A percentile compares a stretch with the other conserved stretches of the same genome.
Conservation (phyloP, 2,113 vertebrate species). For the Ptyas mucosa region DNA sequence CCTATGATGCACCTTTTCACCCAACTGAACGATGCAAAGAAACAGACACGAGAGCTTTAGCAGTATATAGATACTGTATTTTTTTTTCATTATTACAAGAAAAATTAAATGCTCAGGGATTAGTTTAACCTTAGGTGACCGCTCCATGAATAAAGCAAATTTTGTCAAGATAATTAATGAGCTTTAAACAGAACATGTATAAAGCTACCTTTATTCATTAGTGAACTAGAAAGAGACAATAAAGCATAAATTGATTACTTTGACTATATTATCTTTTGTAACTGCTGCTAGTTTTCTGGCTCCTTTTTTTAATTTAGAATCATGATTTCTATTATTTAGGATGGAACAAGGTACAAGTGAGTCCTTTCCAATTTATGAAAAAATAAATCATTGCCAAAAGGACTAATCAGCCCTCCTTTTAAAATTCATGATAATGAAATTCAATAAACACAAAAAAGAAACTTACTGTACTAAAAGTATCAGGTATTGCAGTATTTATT, state of each 20-base stretch:
- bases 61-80: neutral
- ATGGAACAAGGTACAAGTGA: slow-evolving; percentile 28
- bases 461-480: neutral
- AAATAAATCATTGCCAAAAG: slow-evolving; percentile 40
- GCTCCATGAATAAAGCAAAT: slow-evolving; percentile 53
- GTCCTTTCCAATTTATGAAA: slow-evolving; percentile 46
- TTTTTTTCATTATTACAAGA: slow-evolving; percentile 40
- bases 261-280: slow-evolving; percentile 53
- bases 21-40: neutral
- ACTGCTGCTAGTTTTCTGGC: slow-evolving; percentile 38
- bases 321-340: slow-evolving; percentile 46
- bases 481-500: neutral
- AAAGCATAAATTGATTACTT: slow-evolving; percentile 60
- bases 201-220: slow-evolving; percentile 54
- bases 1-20: neutral
- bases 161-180: slow-evolving; percentile 59
- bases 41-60: neutral
- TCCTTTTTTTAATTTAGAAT: slow-evolving; percentile 46
- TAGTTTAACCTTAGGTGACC: slow-evolving; percentile 54
- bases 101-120: slow-evolving; percentile 44
- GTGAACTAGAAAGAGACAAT: slow-evolving; percentile 42
- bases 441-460: neutral
- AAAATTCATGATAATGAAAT: neutral
- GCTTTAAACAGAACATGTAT: slow-evolving; percentile 40
- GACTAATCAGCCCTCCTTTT: neutral